Base-by-base conservation (phyloP, 2,113 vertebrate genomes). In the Clarias batrachus region DNA sequence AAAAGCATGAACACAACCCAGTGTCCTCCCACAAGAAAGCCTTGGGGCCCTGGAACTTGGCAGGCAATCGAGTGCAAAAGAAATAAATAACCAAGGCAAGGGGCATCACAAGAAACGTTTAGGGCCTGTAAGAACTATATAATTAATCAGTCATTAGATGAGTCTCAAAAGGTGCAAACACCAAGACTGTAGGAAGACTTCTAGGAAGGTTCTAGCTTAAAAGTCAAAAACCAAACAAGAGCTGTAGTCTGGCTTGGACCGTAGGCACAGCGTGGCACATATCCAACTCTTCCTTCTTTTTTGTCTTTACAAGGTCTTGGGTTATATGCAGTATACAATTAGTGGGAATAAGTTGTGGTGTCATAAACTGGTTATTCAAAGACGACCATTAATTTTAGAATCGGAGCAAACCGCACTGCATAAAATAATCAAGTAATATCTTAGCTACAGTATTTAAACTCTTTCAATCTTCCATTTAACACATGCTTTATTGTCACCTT, bases 1-100 rank as follows among this genome's bases (percentile, higher is more conserved):
- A 95, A 95, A 91, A 94, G 92, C 94, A 92, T 91, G 91, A 91
- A 94, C 93, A 89, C 94, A 93, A 91, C 94, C 94, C 92, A 92
- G 93, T 91, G 91, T 95, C 95, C 95, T 94, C 94, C 94, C 94
- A 95, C 94, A 93, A 92, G 93, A 93, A 93, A 93, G 93, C 94
- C 93, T 83, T 60, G 93, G 94, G 94, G 94, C 94, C 94, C 94
- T 87, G 88, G 92, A 88, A 91, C 91, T 93, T 93, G 93, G 94
- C 95, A 93, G 87, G 91, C 90, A 52, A 62, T 88, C 90, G 83
- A 74, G 52, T 10, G 60, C 59, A 77, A 86, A 87, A 80, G 56
- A 85, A 82, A 66, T 56, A 68, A 82, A 89, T 83, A 74, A 48
- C 13, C 85, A 48, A 80, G 65, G 73, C 82, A 77, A 71, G 52